phyloP scores from a whole-genome alignment of 23 tunicate species.

The Trididemnum miniatum region DNA sequence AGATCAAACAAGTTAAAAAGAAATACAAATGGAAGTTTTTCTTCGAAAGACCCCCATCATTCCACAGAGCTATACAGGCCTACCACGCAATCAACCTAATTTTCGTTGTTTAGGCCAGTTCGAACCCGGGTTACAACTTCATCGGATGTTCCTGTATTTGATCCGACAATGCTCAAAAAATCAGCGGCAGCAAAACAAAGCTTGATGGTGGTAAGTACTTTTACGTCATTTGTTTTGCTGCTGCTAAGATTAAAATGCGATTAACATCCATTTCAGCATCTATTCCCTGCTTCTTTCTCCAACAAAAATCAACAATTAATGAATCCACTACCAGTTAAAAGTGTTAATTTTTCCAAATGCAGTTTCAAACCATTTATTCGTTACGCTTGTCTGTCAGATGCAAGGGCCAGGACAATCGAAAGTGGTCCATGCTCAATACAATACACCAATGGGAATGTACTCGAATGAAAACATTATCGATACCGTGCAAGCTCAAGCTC shows the following conservation, averaged over 20 bases:
- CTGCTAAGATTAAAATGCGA: too few species aligned
- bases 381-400: slow-evolving; percentile 46
- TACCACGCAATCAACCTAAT: too few species aligned
- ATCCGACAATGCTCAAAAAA: slow-evolving; percentile 64
- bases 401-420: slow-evolving; percentile 92
- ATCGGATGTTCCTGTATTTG: slow-evolving; percentile 55
- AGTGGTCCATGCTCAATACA: slow-evolving; percentile 93
- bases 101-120: slow-evolving; percentile 10
- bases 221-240: too few species aligned
- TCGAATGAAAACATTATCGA: slow-evolving; percentile 93
- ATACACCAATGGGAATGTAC: slow-evolving; percentile 99
- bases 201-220: slow-evolving; percentile 75
- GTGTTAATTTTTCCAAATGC: too few species aligned
- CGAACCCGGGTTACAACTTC: slow-evolving; percentile 36
- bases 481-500: slow-evolving; percentile 93
- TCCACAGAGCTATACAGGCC: too few species aligned
- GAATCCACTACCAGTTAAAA: too few species aligned
- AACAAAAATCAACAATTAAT: neutral
- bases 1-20: too few species aligned
- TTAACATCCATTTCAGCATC: too few species aligned
- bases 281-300: neutral
- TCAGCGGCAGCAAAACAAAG: slow-evolving; percentile 79
- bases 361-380: too few species aligned
- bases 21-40: too few species aligned
- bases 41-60: too few species aligned